Evolutionary conservation across 2,797 vertebrate genomes (phyloP), one percentile per base, ranked within the genome.

Genomic region (Podargus strigoides): DNA sequence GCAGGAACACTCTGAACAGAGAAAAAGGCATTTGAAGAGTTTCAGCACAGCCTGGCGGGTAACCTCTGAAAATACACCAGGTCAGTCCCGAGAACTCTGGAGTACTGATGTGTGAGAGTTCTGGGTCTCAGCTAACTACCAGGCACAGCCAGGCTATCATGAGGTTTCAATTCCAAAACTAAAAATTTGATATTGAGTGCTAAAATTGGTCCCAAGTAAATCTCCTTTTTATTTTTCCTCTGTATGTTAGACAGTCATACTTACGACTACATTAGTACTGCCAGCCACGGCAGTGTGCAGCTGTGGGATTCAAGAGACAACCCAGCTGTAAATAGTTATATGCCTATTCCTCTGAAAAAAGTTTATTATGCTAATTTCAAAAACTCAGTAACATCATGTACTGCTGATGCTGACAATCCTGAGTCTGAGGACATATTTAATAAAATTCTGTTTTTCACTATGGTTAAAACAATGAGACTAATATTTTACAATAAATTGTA

Each of bases 41-140:
- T 96, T 70, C 89, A 97, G 97, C 97, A 74, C 97, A 88, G 60
- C 97, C 98, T 98, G 91, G 96, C 3, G 98, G 97, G 68, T 73
- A 60, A 67, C 34, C 10, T 47, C 80, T 83, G 58, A 23, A 82
- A 73, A 59, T 50, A 32, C 41, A 84, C 13, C 14, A 63, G 56
- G 78, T 44, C 16, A 5, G 18, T 46, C 36, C 60, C 27, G 42
- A 27, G 47, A 8, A 28, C n/a, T 58, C 23, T 7, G 19, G 13
- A 74, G 20, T 18, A 42, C 6, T 17, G 60, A 5, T 14, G 8
- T 7, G 47, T 36, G 64, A 1, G 3, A 56, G 36, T 42, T 49
- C 68, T 66, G 21, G 19, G 18, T 60, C 52, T 56, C 55, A 18
- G 77, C 36, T 69, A 30, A 26, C 34, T 36, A 24, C 76, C 87